A percentile compares a stretch with the other conserved stretches of the same genome.
These are phyloP conservation scores for Drosophila siamana DNA, from an alignment of 2,888 invertebrate species.

Conservation along the genomic window DNA sequence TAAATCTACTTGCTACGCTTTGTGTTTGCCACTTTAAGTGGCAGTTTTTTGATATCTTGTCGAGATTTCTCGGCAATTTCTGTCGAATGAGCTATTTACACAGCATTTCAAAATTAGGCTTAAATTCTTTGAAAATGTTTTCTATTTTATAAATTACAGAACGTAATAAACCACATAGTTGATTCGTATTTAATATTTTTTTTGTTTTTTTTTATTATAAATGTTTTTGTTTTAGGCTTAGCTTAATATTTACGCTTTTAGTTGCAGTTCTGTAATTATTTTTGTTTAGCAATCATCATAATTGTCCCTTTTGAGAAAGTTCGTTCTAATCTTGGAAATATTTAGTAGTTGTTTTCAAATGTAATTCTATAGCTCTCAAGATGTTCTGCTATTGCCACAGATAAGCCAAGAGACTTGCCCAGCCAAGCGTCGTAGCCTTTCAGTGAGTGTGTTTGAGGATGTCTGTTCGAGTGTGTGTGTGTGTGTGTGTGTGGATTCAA, in stretches of 20 bases:
- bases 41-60: no score
- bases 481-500: neutral
- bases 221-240: conserved; percentile 40
- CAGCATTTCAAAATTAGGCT: no score
- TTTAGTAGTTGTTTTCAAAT: conserved; percentile 40
- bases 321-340: conserved; percentile 35
- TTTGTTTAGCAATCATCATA: conserved; percentile 51
- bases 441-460: conserved; percentile 12
- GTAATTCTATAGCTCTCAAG: conserved; percentile 86
- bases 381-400: conserved; percentile 91
- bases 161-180: conserved; percentile 41
- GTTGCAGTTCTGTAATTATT: conserved; percentile 46
- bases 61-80: no score
- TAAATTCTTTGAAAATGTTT: no score
- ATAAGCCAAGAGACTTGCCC: conserved; percentile 64
- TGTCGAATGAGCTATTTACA: no score
- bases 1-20: no score
- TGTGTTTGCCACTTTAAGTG: no score
- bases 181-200: conserved; percentile 28
- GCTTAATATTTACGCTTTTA: conserved; percentile 62
- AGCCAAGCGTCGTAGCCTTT: conserved; percentile 60
- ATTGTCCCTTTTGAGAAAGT: conserved; percentile 49
- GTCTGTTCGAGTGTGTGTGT: conserved; percentile 10
- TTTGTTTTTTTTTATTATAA: conserved; percentile 28
- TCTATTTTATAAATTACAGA: no score